These are phyloP conservation scores for Camptogramma bilineatum DNA, from an alignment of 2,888 invertebrate genomes.

Conservation along the genomic window DNA sequence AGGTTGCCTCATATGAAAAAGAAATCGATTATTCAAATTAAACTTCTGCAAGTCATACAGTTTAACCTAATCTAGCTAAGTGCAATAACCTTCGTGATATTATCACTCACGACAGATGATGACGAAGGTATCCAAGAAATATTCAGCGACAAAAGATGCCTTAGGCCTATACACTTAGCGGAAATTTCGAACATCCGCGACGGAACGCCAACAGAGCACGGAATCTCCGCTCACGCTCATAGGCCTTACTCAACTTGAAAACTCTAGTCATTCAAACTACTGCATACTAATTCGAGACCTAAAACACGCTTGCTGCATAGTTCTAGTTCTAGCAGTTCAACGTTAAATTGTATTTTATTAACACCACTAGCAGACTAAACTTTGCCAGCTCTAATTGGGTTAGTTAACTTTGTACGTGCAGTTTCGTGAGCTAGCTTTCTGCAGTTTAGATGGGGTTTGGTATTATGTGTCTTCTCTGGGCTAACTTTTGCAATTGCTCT, in stretches of 20 bases:
- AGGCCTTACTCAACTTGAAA: neutral
- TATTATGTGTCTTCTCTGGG: neutral
- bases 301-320: neutral
- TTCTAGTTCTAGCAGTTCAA: neutral
- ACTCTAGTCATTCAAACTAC: neutral
- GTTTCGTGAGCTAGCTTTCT: conserved; percentile 2
- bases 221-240: neutral
- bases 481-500: conserved; percentile 2
- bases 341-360: conserved; percentile 4
- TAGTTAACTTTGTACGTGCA: conserved; percentile 1
- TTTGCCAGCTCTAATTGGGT: neutral
- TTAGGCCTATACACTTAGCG: too few species aligned
- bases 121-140: too few species aligned
- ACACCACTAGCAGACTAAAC: neutral
- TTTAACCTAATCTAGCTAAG: too few species aligned
- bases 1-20: too few species aligned
- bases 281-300: neutral
- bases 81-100: too few species aligned
- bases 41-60: too few species aligned
- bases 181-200: too few species aligned
- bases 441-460: neutral
- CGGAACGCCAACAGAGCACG: too few species aligned
- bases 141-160: too few species aligned
- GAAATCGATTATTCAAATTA: too few species aligned
- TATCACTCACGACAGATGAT: too few species aligned